A percentile compares a stretch with the other conserved stretches of the same genome.
Conservation (phyloP, 2,113 vertebrate genomes). For the Vireo altiloquus region DNA sequence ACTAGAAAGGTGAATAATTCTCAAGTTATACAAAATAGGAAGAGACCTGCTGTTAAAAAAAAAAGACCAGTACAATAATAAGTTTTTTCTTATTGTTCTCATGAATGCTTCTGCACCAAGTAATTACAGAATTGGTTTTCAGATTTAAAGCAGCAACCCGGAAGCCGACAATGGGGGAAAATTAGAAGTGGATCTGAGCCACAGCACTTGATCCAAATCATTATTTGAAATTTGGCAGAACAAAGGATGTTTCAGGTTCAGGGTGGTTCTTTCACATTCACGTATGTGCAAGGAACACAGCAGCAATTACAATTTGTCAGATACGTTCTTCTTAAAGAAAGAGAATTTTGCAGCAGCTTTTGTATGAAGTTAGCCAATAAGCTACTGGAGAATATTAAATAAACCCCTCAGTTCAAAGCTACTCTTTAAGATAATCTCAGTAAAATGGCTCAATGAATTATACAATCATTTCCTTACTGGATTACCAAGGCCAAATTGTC, state of each 20-base stretch:
- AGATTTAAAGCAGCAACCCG: not conserved
- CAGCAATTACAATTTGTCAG: not conserved
- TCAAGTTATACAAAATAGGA: not conserved
- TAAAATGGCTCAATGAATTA: not conserved
- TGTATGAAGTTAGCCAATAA: not conserved
- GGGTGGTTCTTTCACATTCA: not conserved
- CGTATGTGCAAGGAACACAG: not conserved
- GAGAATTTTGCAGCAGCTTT: not conserved
- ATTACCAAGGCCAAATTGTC: not conserved
- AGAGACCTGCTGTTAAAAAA: not conserved
- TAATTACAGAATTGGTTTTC: constrained; percentile 8
- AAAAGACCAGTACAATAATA: not conserved
- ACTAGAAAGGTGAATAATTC: not conserved
- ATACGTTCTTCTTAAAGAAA: not conserved
- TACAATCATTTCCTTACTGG: not conserved
- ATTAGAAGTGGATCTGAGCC: not conserved
- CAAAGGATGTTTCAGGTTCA: not conserved
- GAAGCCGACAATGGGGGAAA: not conserved
- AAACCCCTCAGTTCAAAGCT: not conserved
- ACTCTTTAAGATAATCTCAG: not conserved
- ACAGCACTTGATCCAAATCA: not conserved
- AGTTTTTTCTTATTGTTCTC: not conserved
- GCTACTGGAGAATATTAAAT: not conserved
- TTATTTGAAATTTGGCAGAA: constrained; percentile 5
- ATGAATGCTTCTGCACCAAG: not conserved